Percentiles rank a stretch among this genome's conserved stretches.
These are phyloP conservation scores for Gouania willdenowi DNA, from an alignment of 2,797 vertebrate species.

Conservation along the genomic window DNA sequence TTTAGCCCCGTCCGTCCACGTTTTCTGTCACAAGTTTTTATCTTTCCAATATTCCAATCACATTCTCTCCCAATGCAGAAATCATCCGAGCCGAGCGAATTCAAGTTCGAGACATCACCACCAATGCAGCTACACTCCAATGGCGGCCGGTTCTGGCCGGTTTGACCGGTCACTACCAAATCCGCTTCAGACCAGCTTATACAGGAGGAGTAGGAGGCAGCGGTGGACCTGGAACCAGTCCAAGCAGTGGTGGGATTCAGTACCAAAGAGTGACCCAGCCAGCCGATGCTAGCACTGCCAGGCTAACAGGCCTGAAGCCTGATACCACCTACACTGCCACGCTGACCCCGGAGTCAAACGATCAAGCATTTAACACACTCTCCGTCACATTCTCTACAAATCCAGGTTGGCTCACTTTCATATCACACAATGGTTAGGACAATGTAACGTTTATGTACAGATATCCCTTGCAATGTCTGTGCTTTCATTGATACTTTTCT, in stretches of 20 bases:
- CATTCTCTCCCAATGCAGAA: no score
- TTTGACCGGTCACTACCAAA: slow-evolving; percentile 78
- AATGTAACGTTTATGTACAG: no score
- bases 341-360: slow-evolving; percentile 83
- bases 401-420: slow-evolving; percentile 67
- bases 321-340: slow-evolving; percentile 83
- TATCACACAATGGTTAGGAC: not conserved
- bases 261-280: slow-evolving; percentile 62
- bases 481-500: no score
- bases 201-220: slow-evolving; percentile 8
- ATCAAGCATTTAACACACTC: slow-evolving; percentile 72
- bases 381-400: slow-evolving; percentile 81
- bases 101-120: slow-evolving; percentile 77
- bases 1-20: slow-evolving; percentile 27
- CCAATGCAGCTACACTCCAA: slow-evolving; percentile 76
- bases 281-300: slow-evolving; percentile 67
- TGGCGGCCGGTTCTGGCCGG: slow-evolving; percentile 83
- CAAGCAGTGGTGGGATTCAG: slow-evolving; percentile 42
- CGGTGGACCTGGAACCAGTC: slow-evolving; percentile 59
- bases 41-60: no score
- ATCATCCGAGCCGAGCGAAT: slow-evolving; percentile 82
- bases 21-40: slow-evolving; percentile 5
- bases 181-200: slow-evolving; percentile 69
- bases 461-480: no score
- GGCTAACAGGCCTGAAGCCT: slow-evolving; percentile 74